These are phyloP conservation scores for Sturnira hondurensis DNA, from an alignment of 2,113 vertebrate species.

Conservation along the genomic window DNA sequence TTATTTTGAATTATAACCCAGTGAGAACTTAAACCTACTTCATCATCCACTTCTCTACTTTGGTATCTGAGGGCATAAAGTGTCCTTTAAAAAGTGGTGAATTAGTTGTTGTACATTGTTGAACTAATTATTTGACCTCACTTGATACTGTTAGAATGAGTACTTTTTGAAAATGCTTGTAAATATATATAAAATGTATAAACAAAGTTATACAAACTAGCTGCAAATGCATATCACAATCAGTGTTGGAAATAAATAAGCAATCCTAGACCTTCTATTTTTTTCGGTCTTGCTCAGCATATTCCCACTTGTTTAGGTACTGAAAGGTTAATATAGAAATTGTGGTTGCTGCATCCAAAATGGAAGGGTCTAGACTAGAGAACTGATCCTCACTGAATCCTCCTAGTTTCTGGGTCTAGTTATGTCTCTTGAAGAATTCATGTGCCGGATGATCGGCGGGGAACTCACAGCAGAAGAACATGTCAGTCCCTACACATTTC, in stretches of 20 bases:
- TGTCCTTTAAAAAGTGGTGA: not conserved
- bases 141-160: not conserved
- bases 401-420: not conserved
- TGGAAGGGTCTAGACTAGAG: not conserved
- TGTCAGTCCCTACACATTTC: not conserved
- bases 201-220: not conserved
- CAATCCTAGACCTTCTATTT: not conserved
- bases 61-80: not conserved
- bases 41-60: not conserved
- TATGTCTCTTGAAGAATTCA: not conserved
- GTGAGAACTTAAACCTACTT: not conserved
- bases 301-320: not conserved
- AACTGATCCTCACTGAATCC: not conserved
- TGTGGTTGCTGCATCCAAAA: not conserved
- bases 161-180: not conserved
- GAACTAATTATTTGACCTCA: not conserved
- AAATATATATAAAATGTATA: not conserved
- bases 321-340: not conserved
- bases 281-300: not conserved
- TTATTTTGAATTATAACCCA: constrained; percentile 38
- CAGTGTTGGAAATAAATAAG: not conserved
- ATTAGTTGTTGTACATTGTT: not conserved
- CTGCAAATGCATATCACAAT: not conserved
- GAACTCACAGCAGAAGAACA: not conserved
- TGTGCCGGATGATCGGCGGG: not conserved